Base-by-base conservation (phyloP, 2,113 vertebrate genomes). In the Strix uralensis region DNA sequence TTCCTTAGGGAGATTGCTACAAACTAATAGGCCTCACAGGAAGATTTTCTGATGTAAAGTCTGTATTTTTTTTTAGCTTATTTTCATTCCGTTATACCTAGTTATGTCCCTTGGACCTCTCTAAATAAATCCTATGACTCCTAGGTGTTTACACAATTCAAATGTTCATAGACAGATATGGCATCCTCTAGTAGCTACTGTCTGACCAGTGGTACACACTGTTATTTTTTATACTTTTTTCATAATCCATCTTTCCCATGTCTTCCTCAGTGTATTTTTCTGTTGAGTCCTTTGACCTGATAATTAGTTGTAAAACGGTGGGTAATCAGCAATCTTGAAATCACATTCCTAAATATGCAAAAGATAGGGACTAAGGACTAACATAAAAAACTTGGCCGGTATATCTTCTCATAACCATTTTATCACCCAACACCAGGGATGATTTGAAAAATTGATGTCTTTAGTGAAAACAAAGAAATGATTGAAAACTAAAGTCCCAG, bases 1-100 rank as follows among this genome's bases (percentile, higher is more conserved):
- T n/a, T 88, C 95, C 85, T 83, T 1, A 0, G 74, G 51, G 89
- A 91, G 59, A 69, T 80, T 80, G 18, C 38, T 65, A 67, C 11
- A 62, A 72, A 71, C 59, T 92, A 94, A 93, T 47, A 94, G 69
- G 80, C 69, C 72, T 63, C 89, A 81, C 42, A 93, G 49, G 46
- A 97, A 94, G 91, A 40, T 90, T 95, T 83, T 54, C 52, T 79
- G 69, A 69, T 62, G 29, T 55, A 79, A 96, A 81, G 44, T 54
- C 82, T 92, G 47, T 8, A 88, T 91, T 93, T 91, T 77, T 77
- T 81, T 80, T 85, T 27, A 51, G 40, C 26, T 94, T 30, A 90
- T 96, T 94, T 94, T 80, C 32, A 71, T 89, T 81, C 55, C 1
- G 3, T 74, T 92, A 49, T 57, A 86, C 36, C 44, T 57, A 51